A percentile compares a stretch with the other conserved stretches of the same genome.
phyloP scores from a whole-genome alignment of 2,888 invertebrate genomes.

The Spilosoma lubricipeda region DNA sequence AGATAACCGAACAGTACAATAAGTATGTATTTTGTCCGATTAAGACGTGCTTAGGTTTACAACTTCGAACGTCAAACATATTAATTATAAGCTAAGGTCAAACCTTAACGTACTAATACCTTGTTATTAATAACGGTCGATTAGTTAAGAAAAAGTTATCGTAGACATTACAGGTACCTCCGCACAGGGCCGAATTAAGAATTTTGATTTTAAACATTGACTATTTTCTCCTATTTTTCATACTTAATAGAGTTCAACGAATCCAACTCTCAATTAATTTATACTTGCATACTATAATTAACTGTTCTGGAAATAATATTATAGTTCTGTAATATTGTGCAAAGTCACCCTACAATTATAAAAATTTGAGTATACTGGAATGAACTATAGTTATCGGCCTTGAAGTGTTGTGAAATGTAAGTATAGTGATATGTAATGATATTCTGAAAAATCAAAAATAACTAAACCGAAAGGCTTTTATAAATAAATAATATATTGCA shows the following conservation, averaged over 20 bases:
- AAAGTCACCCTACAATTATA: too few relatives aligned
- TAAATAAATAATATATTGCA: not conserved
- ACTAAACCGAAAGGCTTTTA: too few relatives aligned
- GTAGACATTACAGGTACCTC: not conserved
- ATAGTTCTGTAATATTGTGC: too few relatives aligned
- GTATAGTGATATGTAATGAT: too few relatives aligned
- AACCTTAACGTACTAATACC: not conserved
- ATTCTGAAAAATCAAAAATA: too few relatives aligned
- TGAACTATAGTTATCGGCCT: too few relatives aligned
- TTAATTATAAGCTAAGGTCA: not conserved
- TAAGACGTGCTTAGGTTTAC: not conserved
- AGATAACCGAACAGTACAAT: not conserved
- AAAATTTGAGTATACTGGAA: too few relatives aligned
- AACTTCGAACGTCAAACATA: not conserved
- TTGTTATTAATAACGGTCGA: not conserved
- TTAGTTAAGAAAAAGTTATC: not conserved
- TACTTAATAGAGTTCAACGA: not conserved
- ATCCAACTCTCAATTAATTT: not conserved
- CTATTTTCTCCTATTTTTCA: not conserved
- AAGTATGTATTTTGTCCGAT: not conserved
- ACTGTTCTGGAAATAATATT: too few relatives aligned
- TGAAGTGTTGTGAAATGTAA: too few relatives aligned
- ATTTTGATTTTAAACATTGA: not conserved
- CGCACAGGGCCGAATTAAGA: constrained; percentile 10
- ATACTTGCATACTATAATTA: not conserved